Base-by-base conservation (phyloP, 2,888 invertebrate species). In the Chymomyza amoena region DNA sequence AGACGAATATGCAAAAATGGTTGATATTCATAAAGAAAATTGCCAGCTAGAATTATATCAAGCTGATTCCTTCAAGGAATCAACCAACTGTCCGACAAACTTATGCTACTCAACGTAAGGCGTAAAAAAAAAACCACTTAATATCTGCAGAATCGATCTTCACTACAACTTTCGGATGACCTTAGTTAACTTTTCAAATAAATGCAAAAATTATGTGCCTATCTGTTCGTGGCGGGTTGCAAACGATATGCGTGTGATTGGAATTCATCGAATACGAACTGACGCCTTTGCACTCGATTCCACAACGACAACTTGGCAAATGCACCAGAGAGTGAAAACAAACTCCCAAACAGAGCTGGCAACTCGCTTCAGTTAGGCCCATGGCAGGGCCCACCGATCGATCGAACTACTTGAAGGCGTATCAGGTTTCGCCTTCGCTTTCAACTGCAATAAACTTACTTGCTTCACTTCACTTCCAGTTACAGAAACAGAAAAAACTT, bases 371-470 rank as follows among this genome's bases (percentile, higher is more conserved):
- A 54, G 54, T 54, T 3, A 15, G 20, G 18, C 18, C 16, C 7
- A n/a, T 16, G 16, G 54, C 16, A 54, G 54, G 54, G 54, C 54
- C 54, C 16, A 54, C 18, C 54, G 6, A 10, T 20, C 18, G 36
- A 32, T 61, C 16, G 63, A 57, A 68, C 52, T 70, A 78, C 82
- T 83, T 87, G 87, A 87, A 84, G 83, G 77, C 83, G 87, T 87
- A 84, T 84, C 85, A 79, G 78, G 87, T 84, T 84, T 82, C 82
- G 87, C 82, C 84, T 86, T 84, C 78, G 80, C 80, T 85, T 85
- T 82, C 77, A 76, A 77, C 78, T 80, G 80, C 83, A 84, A 87
- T 83, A 82, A 80, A 9, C 32, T 56, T 10, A 6, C 28, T 74
- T 82, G 32, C 85, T 52, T 80, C 76, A 79, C 76, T 79, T 73